phyloP scores from a whole-genome alignment of 2,888 invertebrate species.

The Stenoptilia bipunctidactyla region DNA sequence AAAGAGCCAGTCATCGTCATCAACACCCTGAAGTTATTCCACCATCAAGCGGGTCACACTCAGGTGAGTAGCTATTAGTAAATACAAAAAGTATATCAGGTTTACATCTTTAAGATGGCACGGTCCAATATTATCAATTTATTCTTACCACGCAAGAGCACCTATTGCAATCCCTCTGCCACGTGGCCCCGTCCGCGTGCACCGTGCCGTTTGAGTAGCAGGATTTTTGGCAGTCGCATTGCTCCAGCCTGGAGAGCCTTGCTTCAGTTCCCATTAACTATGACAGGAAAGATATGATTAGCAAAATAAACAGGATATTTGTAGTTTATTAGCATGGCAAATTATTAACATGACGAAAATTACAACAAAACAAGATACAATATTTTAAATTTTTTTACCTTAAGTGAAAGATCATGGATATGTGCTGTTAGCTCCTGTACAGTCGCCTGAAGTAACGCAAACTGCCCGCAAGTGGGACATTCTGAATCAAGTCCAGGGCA shows the following conservation, averaged over 20 bases:
- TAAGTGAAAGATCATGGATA: constrained; percentile 85
- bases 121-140: no score
- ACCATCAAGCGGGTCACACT: no score
- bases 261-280: constrained; percentile 87
- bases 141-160: constrained; percentile 88
- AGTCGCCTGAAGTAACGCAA: constrained; percentile 84
- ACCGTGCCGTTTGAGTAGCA: constrained; percentile 86
- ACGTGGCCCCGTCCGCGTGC: constrained; percentile 86
- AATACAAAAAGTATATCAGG: no score
- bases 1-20: no score
- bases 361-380: no score
- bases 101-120: no score
- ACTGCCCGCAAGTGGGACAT: constrained; percentile 93
- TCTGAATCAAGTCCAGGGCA: constrained; percentile 89
- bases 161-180: constrained; percentile 88
- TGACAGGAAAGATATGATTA: constrained; percentile 15
- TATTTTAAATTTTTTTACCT: no score
- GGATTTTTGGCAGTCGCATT: constrained; percentile 92
- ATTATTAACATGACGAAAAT: no score
- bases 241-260: constrained; percentile 82
- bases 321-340: no score
- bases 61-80: no score
- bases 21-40: no score
- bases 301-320: no score
- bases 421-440: constrained; percentile 85